phyloP scores from a whole-genome alignment of 2,888 invertebrate species.

The Diplazon laetatorius region DNA sequence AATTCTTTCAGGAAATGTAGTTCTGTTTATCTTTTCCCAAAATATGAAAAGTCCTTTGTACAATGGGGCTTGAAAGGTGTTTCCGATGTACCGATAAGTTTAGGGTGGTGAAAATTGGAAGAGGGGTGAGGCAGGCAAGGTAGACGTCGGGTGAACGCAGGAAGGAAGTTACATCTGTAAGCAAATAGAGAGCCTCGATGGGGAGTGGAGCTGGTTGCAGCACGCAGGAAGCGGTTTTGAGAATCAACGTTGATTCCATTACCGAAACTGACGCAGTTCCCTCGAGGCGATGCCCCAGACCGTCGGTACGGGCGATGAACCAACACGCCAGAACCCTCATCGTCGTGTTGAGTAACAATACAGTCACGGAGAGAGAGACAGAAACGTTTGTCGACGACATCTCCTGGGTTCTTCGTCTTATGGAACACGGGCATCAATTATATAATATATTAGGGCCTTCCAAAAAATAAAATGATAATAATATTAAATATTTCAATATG shows the following conservation, averaged over 20 bases:
- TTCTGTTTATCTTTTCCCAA: not conserved
- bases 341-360: not conserved
- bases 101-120: conserved; percentile 15
- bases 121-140: conserved; percentile 28
- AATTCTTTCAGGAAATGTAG: no score
- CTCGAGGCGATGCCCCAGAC: conserved; percentile 27
- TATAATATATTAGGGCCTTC: no score
- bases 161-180: conserved; percentile 58
- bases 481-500: no score
- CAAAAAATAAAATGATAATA: no score
- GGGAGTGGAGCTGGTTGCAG: conserved; percentile 40
- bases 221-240: conserved; percentile 53
- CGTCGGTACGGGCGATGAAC: conserved; percentile 22
- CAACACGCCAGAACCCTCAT: conserved; percentile 19
- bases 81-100: conserved; percentile 26
- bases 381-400: conserved; percentile 21
- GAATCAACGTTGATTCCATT: conserved; percentile 58
- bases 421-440: conserved; percentile 1
- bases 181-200: conserved; percentile 51
- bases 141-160: conserved; percentile 39
- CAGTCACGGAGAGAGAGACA: conserved; percentile 8
- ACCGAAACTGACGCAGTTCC: conserved; percentile 59
- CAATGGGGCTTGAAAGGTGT: conserved; percentile 5
- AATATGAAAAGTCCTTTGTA: not conserved
- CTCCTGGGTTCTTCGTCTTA: conserved; percentile 15